phyloP scores from a whole-genome alignment of 92 coral and sea anemone genomes.

The Paragorgia papillata region DNA sequence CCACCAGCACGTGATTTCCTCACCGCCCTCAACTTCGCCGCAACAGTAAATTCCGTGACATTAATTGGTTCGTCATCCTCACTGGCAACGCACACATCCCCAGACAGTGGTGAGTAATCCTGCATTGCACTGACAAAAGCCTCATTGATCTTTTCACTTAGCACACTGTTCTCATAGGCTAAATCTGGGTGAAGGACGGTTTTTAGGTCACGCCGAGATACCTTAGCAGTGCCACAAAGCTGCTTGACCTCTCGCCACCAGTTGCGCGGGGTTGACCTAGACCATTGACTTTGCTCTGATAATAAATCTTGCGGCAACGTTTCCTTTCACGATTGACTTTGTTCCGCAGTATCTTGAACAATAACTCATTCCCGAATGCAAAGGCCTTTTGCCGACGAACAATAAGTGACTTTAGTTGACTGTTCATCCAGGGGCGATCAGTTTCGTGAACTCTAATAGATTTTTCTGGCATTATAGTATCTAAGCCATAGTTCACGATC shows the following conservation, averaged over 20 bases:
- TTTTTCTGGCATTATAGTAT: too few species aligned
- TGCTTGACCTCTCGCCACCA: conserved; percentile 58
- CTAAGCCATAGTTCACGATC: too few species aligned
- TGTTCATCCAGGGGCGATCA: too few species aligned
- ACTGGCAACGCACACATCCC: too few species aligned
- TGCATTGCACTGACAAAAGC: conserved; percentile 60
- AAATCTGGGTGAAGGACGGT: conserved; percentile 27
- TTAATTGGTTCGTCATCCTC: too few species aligned
- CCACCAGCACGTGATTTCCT: conserved; percentile 60
- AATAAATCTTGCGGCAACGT: too few species aligned
- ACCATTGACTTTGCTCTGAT: conserved; percentile 45
- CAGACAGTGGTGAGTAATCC: background rate
- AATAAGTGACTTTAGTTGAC: too few species aligned
- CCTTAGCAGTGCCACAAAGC: conserved; percentile 45
- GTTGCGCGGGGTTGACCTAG: conserved; percentile 49
- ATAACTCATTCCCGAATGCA: conserved; percentile 30
- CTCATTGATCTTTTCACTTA: conserved; percentile 50
- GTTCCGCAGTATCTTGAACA: conserved; percentile 40
- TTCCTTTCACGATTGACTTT: conserved; percentile 54
- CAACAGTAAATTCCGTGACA: too few species aligned
- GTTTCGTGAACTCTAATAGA: too few species aligned
- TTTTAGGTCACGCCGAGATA: conserved; percentile 48
- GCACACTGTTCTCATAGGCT: conserved; percentile 30
- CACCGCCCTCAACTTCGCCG: background rate
- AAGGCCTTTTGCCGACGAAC: too few species aligned